A percentile compares a stretch with the other conserved stretches of the same genome.
Evolutionary conservation across 2,888 invertebrate species (phyloP).

Genomic region (Calliphora vomitoria): DNA sequence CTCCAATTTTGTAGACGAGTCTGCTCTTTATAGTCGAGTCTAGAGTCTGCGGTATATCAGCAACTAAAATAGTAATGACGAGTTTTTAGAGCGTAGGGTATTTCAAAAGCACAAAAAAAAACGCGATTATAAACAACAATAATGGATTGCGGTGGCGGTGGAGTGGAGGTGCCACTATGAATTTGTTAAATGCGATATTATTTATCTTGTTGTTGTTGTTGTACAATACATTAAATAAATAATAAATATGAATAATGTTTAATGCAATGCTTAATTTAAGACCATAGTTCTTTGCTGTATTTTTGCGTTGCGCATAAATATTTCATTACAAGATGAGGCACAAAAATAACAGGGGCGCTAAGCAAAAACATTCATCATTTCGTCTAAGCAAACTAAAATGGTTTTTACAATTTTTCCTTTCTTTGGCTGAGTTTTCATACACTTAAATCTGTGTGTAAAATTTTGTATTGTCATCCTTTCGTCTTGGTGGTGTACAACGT

Average conservation of each 20-base stretch:
- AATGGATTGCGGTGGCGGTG: conserved; percentile 29
- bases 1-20: too few relatives aligned
- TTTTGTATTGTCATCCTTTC: background rate
- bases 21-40: too few relatives aligned
- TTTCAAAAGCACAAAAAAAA: conserved; percentile 9
- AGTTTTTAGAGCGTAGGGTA: background rate
- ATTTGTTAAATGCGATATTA: conserved; percentile 35
- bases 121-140: conserved; percentile 31
- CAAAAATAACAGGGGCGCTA: background rate
- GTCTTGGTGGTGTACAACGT: background rate
- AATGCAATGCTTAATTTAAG: conserved; percentile 60
- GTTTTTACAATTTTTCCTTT: background rate
- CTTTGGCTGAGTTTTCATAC: background rate
- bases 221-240: conserved; percentile 55
- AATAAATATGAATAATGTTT: conserved; percentile 65
- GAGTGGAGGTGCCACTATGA: conserved; percentile 41
- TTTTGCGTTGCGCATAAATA: conserved; percentile 20
- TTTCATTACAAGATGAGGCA: conserved; percentile 5
- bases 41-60: too few relatives aligned
- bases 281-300: background rate
- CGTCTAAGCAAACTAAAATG: background rate
- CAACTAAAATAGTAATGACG: too few relatives aligned
- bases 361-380: background rate
- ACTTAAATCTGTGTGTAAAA: too few relatives aligned
- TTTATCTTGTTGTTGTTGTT: conserved; percentile 37